phyloP scores from a whole-genome alignment of 2,113 vertebrate genomes.

The Sciurus niger region DNA sequence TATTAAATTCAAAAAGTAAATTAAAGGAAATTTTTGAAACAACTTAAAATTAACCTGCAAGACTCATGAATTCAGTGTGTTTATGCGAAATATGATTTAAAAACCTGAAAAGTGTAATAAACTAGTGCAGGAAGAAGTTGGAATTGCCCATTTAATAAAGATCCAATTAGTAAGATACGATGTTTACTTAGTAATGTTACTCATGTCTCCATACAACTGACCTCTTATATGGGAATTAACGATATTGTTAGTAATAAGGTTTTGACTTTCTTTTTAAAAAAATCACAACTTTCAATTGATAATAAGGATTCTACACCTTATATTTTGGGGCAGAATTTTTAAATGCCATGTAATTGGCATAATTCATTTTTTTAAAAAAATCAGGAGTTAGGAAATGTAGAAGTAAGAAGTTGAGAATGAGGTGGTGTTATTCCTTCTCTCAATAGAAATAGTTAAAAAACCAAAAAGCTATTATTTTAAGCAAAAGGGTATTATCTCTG shows the following conservation, averaged over 20 bases:
- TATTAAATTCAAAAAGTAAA: constrained; percentile 57
- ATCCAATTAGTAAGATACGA: background rate
- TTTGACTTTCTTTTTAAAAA: constrained; percentile 2
- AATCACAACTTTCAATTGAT: constrained; percentile 12
- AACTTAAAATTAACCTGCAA: constrained; percentile 55
- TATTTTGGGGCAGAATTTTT: background rate
- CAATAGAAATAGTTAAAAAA: background rate
- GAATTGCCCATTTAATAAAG: constrained; percentile 61
- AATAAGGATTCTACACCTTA: background rate
- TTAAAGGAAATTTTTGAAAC: constrained; percentile 59
- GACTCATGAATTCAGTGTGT: constrained; percentile 62
- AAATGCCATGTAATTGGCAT: background rate
- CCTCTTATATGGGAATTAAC: background rate
- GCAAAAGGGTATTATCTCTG: background rate
- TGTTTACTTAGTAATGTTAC: constrained; percentile 30
- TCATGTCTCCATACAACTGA: background rate
- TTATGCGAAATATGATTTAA: background rate
- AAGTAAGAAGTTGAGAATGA: background rate
- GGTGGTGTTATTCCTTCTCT: background rate
- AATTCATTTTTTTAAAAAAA: constrained; percentile 22
- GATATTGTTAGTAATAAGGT: background rate
- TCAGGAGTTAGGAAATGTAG: background rate
- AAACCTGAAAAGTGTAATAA: background rate
- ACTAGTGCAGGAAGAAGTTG: background rate
- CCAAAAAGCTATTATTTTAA: background rate